Base-by-base conservation (phyloP, 2,888 invertebrate genomes). In the Ectemnius continuus region DNA sequence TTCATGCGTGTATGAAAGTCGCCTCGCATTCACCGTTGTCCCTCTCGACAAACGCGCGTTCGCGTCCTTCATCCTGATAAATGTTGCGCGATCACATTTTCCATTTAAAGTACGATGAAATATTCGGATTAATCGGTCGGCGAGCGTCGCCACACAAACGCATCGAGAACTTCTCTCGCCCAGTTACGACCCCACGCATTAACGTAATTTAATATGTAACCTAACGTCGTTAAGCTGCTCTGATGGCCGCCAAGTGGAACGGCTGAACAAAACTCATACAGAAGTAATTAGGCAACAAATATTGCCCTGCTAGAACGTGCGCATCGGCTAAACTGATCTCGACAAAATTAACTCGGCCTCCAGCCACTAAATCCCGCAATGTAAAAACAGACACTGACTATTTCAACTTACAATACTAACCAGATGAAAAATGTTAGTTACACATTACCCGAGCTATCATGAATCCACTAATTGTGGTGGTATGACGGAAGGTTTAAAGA, bases 1-100 rank as follows among this genome's bases (percentile, higher is more conserved):
- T 80, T 80, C 71, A 80, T 82, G 16, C 52, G 16, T 16, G 69
- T 46, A 76, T 66, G 76, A 76, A 72, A 36, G 11, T 36, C 71
- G 52, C 59, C 20, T n/a, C 13, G 67, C 48, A 26, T 65, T 67
- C 68, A 47, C 48, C 57, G 14, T 36, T 23, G 23, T 23, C 56
- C 57, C 61, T 47, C 47, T 61, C 8, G 36, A 36, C 28, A 36
- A 1, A 4, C 4, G 28, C 36, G 36, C 5, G 36, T n/a, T n/a
- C 5, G 59, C 66, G 20, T 11, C 18, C 4, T 8, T 28, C 47
- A 48, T 20, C 5, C 57, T 26, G 16, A 20, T 28, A 16, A 46
- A 73, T 36, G 65, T 48, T 23, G 70, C 36, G 63, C 60, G 46
- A 70, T 63, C 58, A 45, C 45, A 52, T 58, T 36, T 36, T 36